Percentiles rank a stretch among this genome's conserved stretches.
Conservation (phyloP, 2,888 invertebrate genomes). For the Alcis repandata region DNA sequence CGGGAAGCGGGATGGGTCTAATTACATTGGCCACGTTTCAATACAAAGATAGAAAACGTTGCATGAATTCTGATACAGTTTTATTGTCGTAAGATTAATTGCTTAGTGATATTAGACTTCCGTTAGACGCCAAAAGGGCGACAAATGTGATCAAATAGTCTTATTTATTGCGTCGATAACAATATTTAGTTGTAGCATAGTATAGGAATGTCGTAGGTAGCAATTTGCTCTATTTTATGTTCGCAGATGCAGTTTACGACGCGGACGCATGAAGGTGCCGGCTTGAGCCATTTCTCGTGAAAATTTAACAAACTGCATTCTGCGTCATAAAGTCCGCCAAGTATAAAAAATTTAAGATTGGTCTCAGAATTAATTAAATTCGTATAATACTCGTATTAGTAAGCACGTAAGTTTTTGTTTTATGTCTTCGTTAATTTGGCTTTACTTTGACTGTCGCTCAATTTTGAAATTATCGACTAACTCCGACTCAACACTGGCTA, state of each 20-base stretch:
- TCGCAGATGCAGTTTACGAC: neutral
- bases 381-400: too few relatives aligned
- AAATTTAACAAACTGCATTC: neutral
- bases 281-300: neutral
- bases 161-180: slow-evolving; percentile 8
- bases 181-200: neutral
- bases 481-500: too few relatives aligned
- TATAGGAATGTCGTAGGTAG: neutral
- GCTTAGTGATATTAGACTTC: slow-evolving; percentile 53
- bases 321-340: too few relatives aligned
- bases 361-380: too few relatives aligned
- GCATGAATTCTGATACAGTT: slow-evolving; percentile 45
- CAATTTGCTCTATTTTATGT: slow-evolving; percentile 2
- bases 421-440: too few relatives aligned
- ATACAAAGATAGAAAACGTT: slow-evolving; percentile 54
- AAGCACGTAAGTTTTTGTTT: too few relatives aligned
- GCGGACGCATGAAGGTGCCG: neutral
- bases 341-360: too few relatives aligned
- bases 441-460: too few relatives aligned
- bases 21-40: slow-evolving; percentile 41
- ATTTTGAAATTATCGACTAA: too few relatives aligned
- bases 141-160: slow-evolving; percentile 22
- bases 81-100: slow-evolving; percentile 55
- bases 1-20: slow-evolving; percentile 45
- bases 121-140: slow-evolving; percentile 34